Base-by-base conservation (phyloP, 1,140 invertebrate species). In the Saccostrea glomerata region DNA sequence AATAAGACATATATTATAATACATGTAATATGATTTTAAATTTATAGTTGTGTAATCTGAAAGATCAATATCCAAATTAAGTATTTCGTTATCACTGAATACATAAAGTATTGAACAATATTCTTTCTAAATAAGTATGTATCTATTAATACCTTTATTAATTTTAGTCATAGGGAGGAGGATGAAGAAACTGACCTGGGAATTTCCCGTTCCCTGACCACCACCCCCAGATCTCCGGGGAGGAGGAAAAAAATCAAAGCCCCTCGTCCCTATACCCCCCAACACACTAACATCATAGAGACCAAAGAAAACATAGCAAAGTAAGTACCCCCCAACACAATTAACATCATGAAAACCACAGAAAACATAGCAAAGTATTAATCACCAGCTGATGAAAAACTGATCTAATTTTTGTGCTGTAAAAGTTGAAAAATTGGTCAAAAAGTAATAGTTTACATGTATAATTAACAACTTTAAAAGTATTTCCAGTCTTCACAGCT, bases 241-340 rank as follows among this genome's bases (percentile, higher is more conserved):
- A 91, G 91, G 85, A 93, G 92, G 86, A 92, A 93, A 90, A 92
- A 92, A 90, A 82, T 87, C n/a, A 86, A 90, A 47, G 87, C 87
- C 0, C 92, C 92, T 4, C 88, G 94, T 25, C 94, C 94, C 0
- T 94, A 93, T 87, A 94, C 94, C 2, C 93, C 94, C 12, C 92
- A 92, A 83, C 92, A 93, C 86, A 92, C 90, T 30, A 94, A 92
- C 40, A 87, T 91, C 12, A 84, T 87, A 13, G 90, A 91, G 9
- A 63, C 87, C 23, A 89, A 87, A 13, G 88, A 88, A 17, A 90
- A 92, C 7, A 82, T 89, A 15, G 90, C 88, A n/a, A 91, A 88
- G 92, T 92, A 86, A 83, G 88, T 87, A 36, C 25, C 20, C 20
- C 7, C 15, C 12, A n/a, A n/a, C n/a, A n/a, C n/a, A n/a, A n/a